Evolutionary conservation across 2,113 vertebrate genomes (phyloP).

Genomic region (Gymnorhina tibicen): DNA sequence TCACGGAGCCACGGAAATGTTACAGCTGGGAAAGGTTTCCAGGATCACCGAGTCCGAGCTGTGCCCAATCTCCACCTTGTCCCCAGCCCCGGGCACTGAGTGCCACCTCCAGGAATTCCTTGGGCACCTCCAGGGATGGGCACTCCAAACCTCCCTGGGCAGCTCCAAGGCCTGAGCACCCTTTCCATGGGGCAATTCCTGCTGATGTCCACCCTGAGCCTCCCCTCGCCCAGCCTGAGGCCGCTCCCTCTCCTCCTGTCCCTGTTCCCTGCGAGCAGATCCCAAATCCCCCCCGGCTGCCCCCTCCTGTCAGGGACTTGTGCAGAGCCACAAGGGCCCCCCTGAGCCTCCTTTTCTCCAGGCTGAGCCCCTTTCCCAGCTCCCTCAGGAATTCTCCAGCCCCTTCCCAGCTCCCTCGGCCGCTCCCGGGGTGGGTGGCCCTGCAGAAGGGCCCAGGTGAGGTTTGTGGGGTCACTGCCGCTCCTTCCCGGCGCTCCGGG

Average conservation of each 20-base stretch:
- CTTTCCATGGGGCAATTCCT: neutral
- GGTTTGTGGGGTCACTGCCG: neutral
- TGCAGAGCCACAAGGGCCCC: neutral
- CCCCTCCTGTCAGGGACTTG: neutral
- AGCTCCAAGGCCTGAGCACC: rapidly evolving
- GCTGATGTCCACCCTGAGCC: rapidly evolving
- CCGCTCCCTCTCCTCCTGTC: neutral
- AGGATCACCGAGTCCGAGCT: rapidly evolving
- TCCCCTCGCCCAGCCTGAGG: neutral
- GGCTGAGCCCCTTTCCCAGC: neutral
- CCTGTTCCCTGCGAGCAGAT: neutral
- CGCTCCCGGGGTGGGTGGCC: neutral
- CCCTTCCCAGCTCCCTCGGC: no score
- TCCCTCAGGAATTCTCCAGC: neutral
- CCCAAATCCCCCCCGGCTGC: neutral
- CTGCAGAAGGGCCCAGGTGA: neutral
- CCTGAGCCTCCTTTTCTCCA: neutral
- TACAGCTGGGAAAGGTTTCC: neutral
- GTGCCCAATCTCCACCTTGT: neutral
- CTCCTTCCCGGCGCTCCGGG: neutral
- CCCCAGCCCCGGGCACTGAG: neutral
- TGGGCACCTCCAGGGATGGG: neutral
- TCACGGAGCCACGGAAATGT: neutral
- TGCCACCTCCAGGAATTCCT: neutral
- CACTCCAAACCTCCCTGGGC: neutral